Conservation (phyloP, 2,797 vertebrate genomes). For the Sebastes cheni region DNA sequence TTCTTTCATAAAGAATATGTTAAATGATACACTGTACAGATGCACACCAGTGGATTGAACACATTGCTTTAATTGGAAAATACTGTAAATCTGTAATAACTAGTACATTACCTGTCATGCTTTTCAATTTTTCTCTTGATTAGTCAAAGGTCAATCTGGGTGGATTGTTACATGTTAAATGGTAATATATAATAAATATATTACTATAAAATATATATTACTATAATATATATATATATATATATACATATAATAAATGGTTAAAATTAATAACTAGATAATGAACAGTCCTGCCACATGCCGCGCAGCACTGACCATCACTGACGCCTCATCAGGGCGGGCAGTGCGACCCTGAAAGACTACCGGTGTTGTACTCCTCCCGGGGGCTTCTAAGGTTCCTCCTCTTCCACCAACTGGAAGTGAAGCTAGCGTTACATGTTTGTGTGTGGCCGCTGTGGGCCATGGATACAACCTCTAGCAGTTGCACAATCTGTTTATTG, state of each 20-base stretch:
- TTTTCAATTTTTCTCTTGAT: not conserved
- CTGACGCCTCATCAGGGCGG: not conserved
- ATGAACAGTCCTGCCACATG: not conserved
- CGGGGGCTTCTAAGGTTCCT: conserved; percentile 59
- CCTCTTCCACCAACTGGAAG: conserved; percentile 34
- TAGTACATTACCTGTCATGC: not conserved
- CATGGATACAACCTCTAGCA: conserved; percentile 78
- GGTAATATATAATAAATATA: no score
- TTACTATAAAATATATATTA: no score
- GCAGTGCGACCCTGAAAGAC: conserved; percentile 51
- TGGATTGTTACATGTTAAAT: not conserved
- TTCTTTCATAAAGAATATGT: not conserved
- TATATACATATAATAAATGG: not conserved
- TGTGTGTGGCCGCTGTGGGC: conserved; percentile 73
- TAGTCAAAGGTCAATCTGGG: not conserved
- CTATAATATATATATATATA: no score
- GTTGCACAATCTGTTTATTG: conserved; percentile 59
- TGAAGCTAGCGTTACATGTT: conserved; percentile 58
- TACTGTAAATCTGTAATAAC: not conserved
- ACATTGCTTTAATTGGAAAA: no score
- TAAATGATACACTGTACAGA: no score
- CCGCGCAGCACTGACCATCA: not conserved
- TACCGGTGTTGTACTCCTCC: conserved; percentile 44
- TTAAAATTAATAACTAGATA: not conserved
- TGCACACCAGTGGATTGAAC: rapidly evolving